Evolutionary conservation across 2,797 vertebrate genomes (phyloP).

Genomic region (Anableps anableps): DNA sequence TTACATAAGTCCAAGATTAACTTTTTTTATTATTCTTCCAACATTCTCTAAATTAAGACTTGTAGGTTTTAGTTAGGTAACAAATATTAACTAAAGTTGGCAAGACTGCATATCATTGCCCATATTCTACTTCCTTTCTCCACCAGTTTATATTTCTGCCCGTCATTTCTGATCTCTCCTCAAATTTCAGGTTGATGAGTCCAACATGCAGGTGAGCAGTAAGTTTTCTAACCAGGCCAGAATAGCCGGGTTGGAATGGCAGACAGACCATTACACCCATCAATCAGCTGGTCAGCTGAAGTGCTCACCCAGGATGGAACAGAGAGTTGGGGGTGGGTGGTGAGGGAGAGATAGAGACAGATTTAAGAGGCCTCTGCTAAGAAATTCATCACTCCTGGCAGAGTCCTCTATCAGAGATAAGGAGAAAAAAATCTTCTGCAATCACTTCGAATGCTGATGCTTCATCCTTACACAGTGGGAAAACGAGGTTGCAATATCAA

Average conservation of each 20-base stretch:
- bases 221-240: constrained; percentile 47
- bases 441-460: constrained; percentile 26
- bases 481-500: constrained; percentile 3
- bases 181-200: constrained; percentile 1
- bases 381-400: constrained; percentile 44
- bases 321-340: constrained; percentile 11
- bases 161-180: not conserved
- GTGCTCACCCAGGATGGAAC: constrained; percentile 30
- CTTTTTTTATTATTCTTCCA: too few relatives aligned
- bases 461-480: constrained; percentile 19
- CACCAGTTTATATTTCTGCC: not conserved
- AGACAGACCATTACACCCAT: constrained; percentile 60
- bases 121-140: not conserved
- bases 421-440: constrained; percentile 21
- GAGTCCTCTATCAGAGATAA: constrained; percentile 33
- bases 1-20: not conserved
- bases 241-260: constrained; percentile 25
- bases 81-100: not conserved
- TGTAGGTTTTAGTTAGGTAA: not conserved
- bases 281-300: constrained; percentile 45
- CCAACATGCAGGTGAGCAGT: not conserved
- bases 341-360: constrained; percentile 27
- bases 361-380: constrained; percentile 45
- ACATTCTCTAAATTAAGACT: not conserved
- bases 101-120: not conserved